Conservation (phyloP, 1,140 invertebrate genomes). For the Popillia japonica region DNA sequence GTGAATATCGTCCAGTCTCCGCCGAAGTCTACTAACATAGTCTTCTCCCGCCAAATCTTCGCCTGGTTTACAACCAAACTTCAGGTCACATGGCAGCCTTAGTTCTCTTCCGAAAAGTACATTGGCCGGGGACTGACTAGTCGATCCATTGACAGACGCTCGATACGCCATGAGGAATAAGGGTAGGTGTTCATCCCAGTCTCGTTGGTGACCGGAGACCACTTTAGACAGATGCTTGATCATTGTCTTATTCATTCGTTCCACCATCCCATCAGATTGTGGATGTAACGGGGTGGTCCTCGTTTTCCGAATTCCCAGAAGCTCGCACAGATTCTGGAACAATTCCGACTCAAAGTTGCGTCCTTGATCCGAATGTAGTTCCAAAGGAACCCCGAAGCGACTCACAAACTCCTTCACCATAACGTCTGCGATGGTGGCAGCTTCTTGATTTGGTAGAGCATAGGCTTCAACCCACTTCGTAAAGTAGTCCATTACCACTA, state of each 20-base stretch:
- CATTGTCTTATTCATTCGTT: constrained; percentile 39
- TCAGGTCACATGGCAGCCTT: not conserved
- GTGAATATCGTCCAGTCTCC: not conserved
- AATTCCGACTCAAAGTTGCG: not conserved
- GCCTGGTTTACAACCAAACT: not conserved
- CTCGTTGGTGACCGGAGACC: constrained; percentile 22
- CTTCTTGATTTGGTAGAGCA: constrained; percentile 29
- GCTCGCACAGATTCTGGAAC: constrained; percentile 43
- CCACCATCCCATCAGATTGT: constrained; percentile 60
- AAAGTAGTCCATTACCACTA: constrained; percentile 11
- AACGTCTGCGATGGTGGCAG: not conserved
- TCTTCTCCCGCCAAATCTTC: not conserved
- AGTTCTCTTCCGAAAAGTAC: not conserved
- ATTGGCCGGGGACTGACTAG: not conserved
- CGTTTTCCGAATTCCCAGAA: constrained; percentile 54
- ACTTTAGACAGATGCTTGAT: constrained; percentile 1
- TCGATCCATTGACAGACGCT: constrained; percentile 2
- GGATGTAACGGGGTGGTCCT: constrained; percentile 56
- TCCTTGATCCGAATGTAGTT: not conserved
- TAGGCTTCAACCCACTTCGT: not conserved
- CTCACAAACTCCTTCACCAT: not conserved
- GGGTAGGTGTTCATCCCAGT: constrained; percentile 34
- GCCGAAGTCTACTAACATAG: not conserved
- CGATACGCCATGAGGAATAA: constrained; percentile 37
- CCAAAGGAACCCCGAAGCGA: not conserved